Base-by-base conservation (phyloP, 1,140 invertebrate genomes). In the Ceratosolen fusciceps region DNA sequence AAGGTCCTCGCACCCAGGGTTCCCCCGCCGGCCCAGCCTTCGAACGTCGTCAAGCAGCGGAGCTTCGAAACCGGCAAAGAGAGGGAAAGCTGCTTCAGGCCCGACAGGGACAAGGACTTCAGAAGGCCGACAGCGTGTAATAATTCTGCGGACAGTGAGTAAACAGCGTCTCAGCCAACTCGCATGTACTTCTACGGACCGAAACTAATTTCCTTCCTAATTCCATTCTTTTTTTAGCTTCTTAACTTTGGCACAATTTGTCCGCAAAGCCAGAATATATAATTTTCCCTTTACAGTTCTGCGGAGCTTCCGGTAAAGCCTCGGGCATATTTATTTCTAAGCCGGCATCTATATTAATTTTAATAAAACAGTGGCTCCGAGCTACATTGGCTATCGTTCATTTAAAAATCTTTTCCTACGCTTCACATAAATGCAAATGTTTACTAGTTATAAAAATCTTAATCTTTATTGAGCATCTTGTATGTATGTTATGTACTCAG, bases 21-120 rank as follows among this genome's bases (percentile, higher is more conserved):
- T 8, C 31, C 31, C 16, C 60, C 31, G 7, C 19, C 60, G n/a
- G 29, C 34, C 10, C 58, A 31, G 16, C 34, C 34, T 0, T 26
- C 60, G 4, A 85, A 85, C 82, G 80, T 90, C 2, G 82, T 88
- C 19, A 91, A 91, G 78, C 91, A 91, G 80, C 88, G 88, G 81
- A 91, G 90, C 84, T 83, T 91, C 26, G 91, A 92, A 31, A 89
- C 88, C 39, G 73, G 39, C 84, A 85, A 71, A 80, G 87, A 78
- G 81, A 87, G 74, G 81, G 86, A 83, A 19, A 16, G 31, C 5
- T 29, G 31, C 5, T 29, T 3, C 5, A 65, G 70, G 19, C 34
- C 24, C 21, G 70, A 79, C 1, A 49, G 70, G 82, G 88, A 89
- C 2, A 87, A 85, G 34, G 88, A 89, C 31, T 86, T 87, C 62